These are phyloP conservation scores for Heliconius ethilla DNA, from an alignment of 2,888 invertebrate species.

Conservation along the genomic window DNA sequence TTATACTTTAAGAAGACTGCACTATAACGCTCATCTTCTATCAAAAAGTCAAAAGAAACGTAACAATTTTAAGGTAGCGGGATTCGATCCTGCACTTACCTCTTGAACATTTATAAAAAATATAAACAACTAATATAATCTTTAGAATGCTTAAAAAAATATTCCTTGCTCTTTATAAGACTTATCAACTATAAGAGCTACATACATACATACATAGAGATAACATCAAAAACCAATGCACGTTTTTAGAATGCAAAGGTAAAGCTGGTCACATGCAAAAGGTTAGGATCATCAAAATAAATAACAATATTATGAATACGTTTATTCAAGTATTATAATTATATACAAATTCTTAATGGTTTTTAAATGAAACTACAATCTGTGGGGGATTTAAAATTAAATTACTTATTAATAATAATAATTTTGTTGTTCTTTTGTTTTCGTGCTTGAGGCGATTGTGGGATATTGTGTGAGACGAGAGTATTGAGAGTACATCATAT, in stretches of 20 bases:
- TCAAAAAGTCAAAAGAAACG: too few relatives aligned
- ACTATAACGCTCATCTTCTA: too few relatives aligned
- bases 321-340: slow-evolving; percentile 19
- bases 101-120: too few relatives aligned
- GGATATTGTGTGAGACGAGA: background rate
- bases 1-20: too few relatives aligned
- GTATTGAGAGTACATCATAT: background rate
- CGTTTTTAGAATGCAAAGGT: slow-evolving; percentile 34
- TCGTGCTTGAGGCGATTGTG: too few relatives aligned
- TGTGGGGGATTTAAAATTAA: background rate
- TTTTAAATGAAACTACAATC: background rate
- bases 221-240: slow-evolving; percentile 31
- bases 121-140: background rate
- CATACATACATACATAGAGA: slow-evolving; percentile 5
- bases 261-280: slow-evolving; percentile 29
- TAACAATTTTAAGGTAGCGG: too few relatives aligned
- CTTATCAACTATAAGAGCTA: slow-evolving; percentile 2
- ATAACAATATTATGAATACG: slow-evolving; percentile 31
- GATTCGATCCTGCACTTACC: too few relatives aligned
- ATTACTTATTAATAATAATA: background rate
- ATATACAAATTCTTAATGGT: slow-evolving; percentile 14
- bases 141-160: background rate
- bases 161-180: background rate
- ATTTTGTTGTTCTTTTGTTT: too few relatives aligned
- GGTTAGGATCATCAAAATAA: slow-evolving; percentile 35